Conservation (phyloP, 1,140 invertebrate genomes). For the Drepana arcuata region DNA sequence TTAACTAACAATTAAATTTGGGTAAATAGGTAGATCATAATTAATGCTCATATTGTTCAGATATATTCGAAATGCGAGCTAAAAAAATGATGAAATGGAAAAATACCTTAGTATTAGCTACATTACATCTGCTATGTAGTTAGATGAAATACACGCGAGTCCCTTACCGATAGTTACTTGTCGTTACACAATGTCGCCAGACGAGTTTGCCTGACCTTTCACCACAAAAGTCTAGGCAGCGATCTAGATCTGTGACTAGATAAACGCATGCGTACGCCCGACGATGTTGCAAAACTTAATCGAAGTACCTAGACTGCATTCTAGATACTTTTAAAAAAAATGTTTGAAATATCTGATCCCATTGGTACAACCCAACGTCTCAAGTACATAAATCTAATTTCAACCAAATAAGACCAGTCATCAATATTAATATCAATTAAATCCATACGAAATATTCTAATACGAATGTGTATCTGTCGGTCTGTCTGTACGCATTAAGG, state of each 20-base stretch:
- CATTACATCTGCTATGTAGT: too few relatives aligned
- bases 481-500: too few relatives aligned
- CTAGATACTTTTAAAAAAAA: not conserved
- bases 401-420: not conserved
- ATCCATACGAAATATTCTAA: not conserved
- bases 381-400: not conserved
- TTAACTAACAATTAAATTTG: too few relatives aligned
- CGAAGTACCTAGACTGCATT: constrained; percentile 2
- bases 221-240: constrained; percentile 46
- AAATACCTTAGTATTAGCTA: too few relatives aligned
- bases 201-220: constrained; percentile 54
- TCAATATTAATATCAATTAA: not conserved
- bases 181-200: too few relatives aligned
- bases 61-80: too few relatives aligned
- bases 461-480: not conserved
- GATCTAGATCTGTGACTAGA: constrained; percentile 47
- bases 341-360: not conserved
- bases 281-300: constrained; percentile 27
- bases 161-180: too few relatives aligned
- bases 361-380: not conserved
- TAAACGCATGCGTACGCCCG: constrained; percentile 36
- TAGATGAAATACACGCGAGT: too few relatives aligned
- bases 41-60: too few relatives aligned
- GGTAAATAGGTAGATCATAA: too few relatives aligned
- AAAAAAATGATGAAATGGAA: too few relatives aligned